Evolutionary conservation across 2,113 vertebrate species (phyloP).

Genomic region (Cebidichthys violaceus): DNA sequence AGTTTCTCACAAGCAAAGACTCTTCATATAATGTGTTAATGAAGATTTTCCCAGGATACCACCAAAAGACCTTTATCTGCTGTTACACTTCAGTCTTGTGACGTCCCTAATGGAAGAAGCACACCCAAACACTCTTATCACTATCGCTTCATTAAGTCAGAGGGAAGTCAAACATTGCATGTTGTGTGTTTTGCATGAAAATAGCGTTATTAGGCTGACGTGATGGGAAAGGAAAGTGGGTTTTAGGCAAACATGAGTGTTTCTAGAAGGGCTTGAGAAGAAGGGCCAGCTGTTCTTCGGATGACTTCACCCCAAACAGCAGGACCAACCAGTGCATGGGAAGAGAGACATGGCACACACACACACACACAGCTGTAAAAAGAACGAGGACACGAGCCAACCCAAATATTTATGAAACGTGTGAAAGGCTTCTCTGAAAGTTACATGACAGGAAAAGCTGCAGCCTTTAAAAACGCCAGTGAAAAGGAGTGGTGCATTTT

Average conservation of each 20-base stretch:
- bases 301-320: constrained; percentile 67
- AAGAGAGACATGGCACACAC: constrained; percentile 5
- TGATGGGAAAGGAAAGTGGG: constrained; percentile 31
- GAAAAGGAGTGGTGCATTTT: constrained; percentile 16
- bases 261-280: constrained; percentile 42
- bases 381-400: constrained; percentile 53
- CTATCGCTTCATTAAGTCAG: constrained; percentile 37
- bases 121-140: constrained; percentile 33
- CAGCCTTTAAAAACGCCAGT: constrained; percentile 7
- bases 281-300: constrained; percentile 68
- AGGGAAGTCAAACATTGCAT: neutral
- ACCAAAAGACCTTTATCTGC: constrained; percentile 14
- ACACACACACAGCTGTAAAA: constrained; percentile 33
- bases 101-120: constrained; percentile 47
- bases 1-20: neutral
- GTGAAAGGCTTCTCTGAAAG: constrained; percentile 49
- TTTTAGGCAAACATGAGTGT: constrained; percentile 24
- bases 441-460: constrained; percentile 33
- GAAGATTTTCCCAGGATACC: constrained; percentile 7
- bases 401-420: constrained; percentile 74
- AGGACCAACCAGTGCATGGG: constrained; percentile 28
- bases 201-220: constrained; percentile 32
- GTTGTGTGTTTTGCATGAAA: constrained; percentile 12
- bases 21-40: constrained; percentile 2
- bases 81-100: constrained; percentile 19